A percentile compares a stretch with the other conserved stretches of the same genome.
Evolutionary conservation across 2,797 vertebrate species (phyloP).

Genomic region (Poecilia wingei): DNA sequence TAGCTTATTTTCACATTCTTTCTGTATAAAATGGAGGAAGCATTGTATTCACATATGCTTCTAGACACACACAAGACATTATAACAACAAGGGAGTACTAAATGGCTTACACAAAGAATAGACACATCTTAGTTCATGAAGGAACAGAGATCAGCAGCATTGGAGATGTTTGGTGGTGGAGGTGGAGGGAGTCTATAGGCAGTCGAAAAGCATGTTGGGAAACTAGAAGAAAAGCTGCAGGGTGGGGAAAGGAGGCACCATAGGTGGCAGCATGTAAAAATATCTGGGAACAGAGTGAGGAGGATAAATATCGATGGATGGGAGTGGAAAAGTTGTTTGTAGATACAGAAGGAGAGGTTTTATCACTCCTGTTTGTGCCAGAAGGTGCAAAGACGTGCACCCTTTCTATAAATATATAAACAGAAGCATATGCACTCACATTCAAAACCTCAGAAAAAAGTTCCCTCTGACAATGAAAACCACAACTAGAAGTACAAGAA

Average conservation of each 20-base stretch:
- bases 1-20: slow-evolving; percentile 49
- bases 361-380: slow-evolving; percentile 67
- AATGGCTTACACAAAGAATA: slow-evolving; percentile 69
- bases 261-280: slow-evolving; percentile 63
- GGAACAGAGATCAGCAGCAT: slow-evolving; percentile 37
- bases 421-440: slow-evolving; percentile 10
- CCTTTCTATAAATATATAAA: slow-evolving; percentile 12
- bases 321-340: slow-evolving; percentile 55
- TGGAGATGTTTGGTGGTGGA: slow-evolving; percentile 9
- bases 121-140: slow-evolving; percentile 63
- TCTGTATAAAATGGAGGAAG: slow-evolving; percentile 47
- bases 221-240: slow-evolving; percentile 37
- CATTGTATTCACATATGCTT: slow-evolving; percentile 1
- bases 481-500: slow-evolving; percentile 49
- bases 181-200: slow-evolving; percentile 10
- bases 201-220: slow-evolving; percentile 44
- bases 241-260: slow-evolving; percentile 27
- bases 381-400: slow-evolving; percentile 60
- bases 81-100: slow-evolving; percentile 56
- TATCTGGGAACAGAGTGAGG: slow-evolving; percentile 56
- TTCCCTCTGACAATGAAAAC: slow-evolving; percentile 52
- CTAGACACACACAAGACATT: slow-evolving; percentile 24
- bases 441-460: slow-evolving; percentile 45
- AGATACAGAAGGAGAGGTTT: slow-evolving; percentile 61
- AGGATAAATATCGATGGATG: slow-evolving; percentile 27